Base-by-base conservation (phyloP, 2,888 invertebrate genomes). In the Drosophila subsilvestris region DNA sequence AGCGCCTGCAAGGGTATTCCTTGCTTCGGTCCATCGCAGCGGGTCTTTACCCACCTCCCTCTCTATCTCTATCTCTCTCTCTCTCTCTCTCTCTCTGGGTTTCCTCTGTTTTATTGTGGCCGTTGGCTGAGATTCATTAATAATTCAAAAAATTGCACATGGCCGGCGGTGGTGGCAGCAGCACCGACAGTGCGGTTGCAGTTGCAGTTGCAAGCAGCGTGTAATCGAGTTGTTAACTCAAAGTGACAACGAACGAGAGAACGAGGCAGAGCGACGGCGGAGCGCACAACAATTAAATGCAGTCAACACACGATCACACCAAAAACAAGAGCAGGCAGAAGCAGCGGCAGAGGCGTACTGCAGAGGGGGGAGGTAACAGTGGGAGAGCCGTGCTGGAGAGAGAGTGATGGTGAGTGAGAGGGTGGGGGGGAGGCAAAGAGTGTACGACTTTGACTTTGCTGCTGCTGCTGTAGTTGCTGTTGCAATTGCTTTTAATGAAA, bases 171-270 rank as follows among this genome's bases (percentile, higher is more conserved):
- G 76, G 70, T 56, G 66, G 65, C 66, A 65, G 65, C 62, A 43
- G 60, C 14, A n/a, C 49, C 49, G 60, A n/a, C 57, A 10, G 37
- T 10, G 60, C 27, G 32, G 29, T 25, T 56, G 61, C 56, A 37
- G 51, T 53, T 49, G 54, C 71, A 65, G 48, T 58, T 63, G 75
- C 83, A 75, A 75, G 85, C 78, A 65, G 73, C 79, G 76, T 88
- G 87, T 90, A 90, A 89, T 89, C 89, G 89, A 88, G 88, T 90
- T 89, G 90, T 90, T 89, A 87, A 82, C 78, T 86, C 86, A 78
- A 80, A 80, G 79, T 87, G 88, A 88, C 88, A 88, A 80, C 80
- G 83, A 74, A 70, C 79, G 78, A 75, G 73, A 44, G 72, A 49
- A 65, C 42, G 51, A 22, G 47, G 42, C 42, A 27, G 44, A 27